A percentile compares a stretch with the other conserved stretches of the same genome.
Conservation (phyloP, 2,113 vertebrate genomes). For the Garra rufa region DNA sequence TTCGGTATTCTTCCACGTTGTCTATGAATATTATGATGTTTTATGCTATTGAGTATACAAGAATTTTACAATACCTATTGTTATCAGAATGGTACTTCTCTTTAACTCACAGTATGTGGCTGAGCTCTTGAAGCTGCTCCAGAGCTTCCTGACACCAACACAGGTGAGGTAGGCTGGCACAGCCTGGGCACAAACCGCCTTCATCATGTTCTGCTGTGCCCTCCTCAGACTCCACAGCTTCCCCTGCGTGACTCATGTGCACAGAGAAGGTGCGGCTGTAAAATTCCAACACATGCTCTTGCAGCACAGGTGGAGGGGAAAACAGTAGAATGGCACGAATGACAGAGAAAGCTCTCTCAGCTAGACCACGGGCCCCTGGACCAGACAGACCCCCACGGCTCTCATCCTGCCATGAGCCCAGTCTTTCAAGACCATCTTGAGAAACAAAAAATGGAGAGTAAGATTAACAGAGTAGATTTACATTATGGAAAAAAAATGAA, state of each 20-base stretch:
- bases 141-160: slow-evolving; percentile 91
- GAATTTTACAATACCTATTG: too few relatives aligned
- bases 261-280: slow-evolving; percentile 91
- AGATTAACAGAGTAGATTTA: neutral
- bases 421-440: slow-evolving; percentile 80
- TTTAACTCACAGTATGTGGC: slow-evolving; percentile 86
- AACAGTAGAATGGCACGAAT: slow-evolving; percentile 92
- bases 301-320: slow-evolving; percentile 83
- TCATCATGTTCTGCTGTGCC: slow-evolving; percentile 62
- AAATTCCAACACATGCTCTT: slow-evolving; percentile 87
- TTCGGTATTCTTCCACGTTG: neutral
- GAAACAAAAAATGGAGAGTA: slow-evolving; percentile 26
- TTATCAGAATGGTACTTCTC: neutral
- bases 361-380: slow-evolving; percentile 77
- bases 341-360: slow-evolving; percentile 87
- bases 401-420: slow-evolving; percentile 84
- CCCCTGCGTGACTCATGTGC: slow-evolving; percentile 84
- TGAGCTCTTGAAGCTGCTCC: slow-evolving; percentile 88
- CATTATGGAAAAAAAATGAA: neutral
- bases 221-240: slow-evolving; percentile 48
- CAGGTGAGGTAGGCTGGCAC: slow-evolving; percentile 71
- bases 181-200: slow-evolving; percentile 77
- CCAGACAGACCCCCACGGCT: slow-evolving; percentile 68
- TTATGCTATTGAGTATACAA: too few relatives aligned
- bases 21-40: neutral